Evolutionary conservation across 2,888 invertebrate species (phyloP), one percentile per base, ranked within the genome.

Genomic region (Crocallis elinguaria): DNA sequence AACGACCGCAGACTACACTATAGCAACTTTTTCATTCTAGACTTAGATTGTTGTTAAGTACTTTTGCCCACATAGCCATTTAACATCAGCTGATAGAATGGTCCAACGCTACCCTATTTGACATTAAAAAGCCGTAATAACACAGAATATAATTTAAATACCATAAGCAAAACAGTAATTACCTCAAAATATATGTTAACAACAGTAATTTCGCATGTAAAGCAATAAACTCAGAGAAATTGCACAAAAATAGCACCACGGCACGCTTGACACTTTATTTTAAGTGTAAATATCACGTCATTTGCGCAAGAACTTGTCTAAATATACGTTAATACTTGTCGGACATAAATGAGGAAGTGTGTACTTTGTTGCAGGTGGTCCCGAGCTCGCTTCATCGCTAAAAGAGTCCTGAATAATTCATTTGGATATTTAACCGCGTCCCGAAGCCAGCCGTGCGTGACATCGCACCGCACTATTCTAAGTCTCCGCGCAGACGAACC

Each of bases 361-460:
- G 71, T 84, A 83, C 79, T 88, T 87, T 88, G 86, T 88, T 90
- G 74, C 90, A 90, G 90, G 87, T 87, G 46, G 48, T 48, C 38
- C 77, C 71, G 73, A 67, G 73, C 74, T 79, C 73, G 76, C 72
- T 71, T 72, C 74, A 72, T 58, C 69, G 83, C 82, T 85, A 84
- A 88, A 86, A 86, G 85, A 81, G 81, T 78, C 67, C 77, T 89
- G 88, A 89, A 91, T 90, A 65, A 90, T 90, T 89, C 88, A 89
- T 80, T 71, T 77, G 75, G 77, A 86, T 88, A 87, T 88, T 87
- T 84, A 86, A 79, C 78, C 79, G 77, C 70, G 76, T 71, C 77
- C 79, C 75, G 62, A 75, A 74, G 66, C 67, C 69, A 64, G 29
- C 62, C 73, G 71, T 76, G 77, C 77, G 75, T 75, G 72, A 62